Percentiles rank a stretch among this genome's conserved stretches.
Conservation (phyloP, 2,797 vertebrate species). For the Trichosurus vulpecula region DNA sequence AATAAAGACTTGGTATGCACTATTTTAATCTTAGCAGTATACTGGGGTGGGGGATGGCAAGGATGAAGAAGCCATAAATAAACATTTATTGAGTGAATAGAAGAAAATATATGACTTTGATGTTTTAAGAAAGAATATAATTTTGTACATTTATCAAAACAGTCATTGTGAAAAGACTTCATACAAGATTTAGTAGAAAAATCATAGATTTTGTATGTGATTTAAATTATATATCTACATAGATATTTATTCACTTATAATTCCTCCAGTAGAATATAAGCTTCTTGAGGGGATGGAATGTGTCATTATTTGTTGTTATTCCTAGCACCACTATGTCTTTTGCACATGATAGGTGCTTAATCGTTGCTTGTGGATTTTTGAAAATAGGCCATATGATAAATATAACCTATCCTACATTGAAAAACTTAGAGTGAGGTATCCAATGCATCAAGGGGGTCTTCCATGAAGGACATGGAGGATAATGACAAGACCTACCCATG, state of each 20-base stretch:
- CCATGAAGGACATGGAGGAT: neutral
- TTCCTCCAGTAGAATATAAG: neutral
- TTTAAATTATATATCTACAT: too few relatives aligned
- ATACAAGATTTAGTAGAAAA: neutral
- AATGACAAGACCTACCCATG: too few relatives aligned
- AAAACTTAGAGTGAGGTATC: neutral
- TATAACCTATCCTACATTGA: neutral
- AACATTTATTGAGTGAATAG: conserved; percentile 43
- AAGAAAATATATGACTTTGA: conserved; percentile 51
- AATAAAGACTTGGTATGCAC: conserved; percentile 12
- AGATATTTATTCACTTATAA: too few relatives aligned
- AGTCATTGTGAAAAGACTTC: conserved; percentile 47
- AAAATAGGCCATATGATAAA: neutral
- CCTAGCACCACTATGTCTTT: neutral
- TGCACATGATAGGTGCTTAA: neutral
- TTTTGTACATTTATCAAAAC: conserved; percentile 53
- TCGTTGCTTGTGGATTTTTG: neutral
- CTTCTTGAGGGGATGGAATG: neutral
- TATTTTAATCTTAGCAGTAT: conserved; percentile 21
- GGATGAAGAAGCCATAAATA: conserved; percentile 31
- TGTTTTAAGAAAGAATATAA: conserved; percentile 18
- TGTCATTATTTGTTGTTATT: neutral
- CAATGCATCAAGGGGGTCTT: neutral
- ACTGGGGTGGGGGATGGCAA: neutral
- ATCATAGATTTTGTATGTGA: too few relatives aligned